These are phyloP conservation scores for Chironomus tepperi DNA, from an alignment of 1,140 invertebrate genomes.

Conservation along the genomic window DNA sequence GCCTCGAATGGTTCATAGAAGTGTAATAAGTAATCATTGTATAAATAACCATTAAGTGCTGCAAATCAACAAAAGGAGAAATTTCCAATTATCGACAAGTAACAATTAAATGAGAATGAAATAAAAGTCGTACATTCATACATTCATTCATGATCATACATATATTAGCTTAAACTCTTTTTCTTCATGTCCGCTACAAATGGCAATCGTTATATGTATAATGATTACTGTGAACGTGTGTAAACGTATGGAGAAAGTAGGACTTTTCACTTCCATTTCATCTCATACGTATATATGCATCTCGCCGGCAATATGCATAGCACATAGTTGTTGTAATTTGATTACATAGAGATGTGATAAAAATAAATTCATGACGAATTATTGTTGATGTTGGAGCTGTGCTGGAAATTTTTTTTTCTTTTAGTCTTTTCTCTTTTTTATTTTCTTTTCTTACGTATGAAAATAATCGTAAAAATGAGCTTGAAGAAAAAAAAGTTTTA, in stretches of 20 bases:
- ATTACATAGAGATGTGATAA: constrained; percentile 19
- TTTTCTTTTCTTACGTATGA: too few species aligned
- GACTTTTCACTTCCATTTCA: constrained; percentile 13
- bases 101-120: constrained; percentile 7
- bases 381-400: too few species aligned
- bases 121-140: not conserved
- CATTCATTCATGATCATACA: not conserved
- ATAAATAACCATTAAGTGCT: not conserved
- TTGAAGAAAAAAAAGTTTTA: too few species aligned
- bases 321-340: not conserved
- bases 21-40: not conserved
- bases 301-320: not conserved
- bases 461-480: too few species aligned
- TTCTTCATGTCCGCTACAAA: not conserved
- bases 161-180: too few species aligned
- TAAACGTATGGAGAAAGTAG: not conserved
- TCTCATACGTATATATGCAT: not conserved
- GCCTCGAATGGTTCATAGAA: not conserved
- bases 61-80: constrained; percentile 12
- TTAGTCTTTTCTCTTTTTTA: too few species aligned
- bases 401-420: too few species aligned
- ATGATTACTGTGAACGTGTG: not conserved
- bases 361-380: constrained; percentile 18
- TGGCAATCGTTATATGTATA: not conserved
- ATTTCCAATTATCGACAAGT: constrained; percentile 14